Percentiles rank a stretch among this genome's conserved stretches.
These are phyloP conservation scores for Dasyornis broadbenti DNA, from an alignment of 2,113 vertebrate species.

Conservation along the genomic window DNA sequence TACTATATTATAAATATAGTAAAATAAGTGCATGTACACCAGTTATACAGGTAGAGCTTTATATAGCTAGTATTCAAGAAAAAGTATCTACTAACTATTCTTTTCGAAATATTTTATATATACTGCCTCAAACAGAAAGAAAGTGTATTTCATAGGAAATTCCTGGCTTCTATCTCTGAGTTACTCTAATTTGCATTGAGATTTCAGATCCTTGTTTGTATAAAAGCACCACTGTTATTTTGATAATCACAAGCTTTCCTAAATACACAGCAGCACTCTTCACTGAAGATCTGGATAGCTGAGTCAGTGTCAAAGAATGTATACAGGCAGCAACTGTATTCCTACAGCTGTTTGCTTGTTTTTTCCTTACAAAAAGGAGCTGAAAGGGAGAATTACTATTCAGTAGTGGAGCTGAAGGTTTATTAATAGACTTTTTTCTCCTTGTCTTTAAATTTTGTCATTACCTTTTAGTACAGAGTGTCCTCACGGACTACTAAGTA, in stretches of 20 bases:
- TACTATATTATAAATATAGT: background rate
- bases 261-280: background rate
- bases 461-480: background rate
- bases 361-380: background rate
- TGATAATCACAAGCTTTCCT: background rate
- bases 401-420: background rate
- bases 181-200: background rate
- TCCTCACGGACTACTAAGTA: slow-evolving; percentile 9
- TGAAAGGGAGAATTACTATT: slow-evolving; percentile 7
- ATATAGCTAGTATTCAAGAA: background rate
- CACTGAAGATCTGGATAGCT: background rate
- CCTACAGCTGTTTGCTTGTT: slow-evolving; percentile 3
- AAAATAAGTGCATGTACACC: rapidly evolving
- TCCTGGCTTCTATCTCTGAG: background rate
- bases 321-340: background rate
- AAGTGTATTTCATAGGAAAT: background rate
- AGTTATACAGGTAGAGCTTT: background rate
- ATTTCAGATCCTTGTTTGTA: background rate
- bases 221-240: background rate
- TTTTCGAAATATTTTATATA: background rate
- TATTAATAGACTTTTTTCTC: background rate
- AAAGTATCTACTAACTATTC: background rate
- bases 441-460: background rate
- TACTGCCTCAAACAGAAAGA: background rate
- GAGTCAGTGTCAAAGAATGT: background rate